Conservation (phyloP, 1,140 invertebrate genomes). For the Heliothis virescens region DNA sequence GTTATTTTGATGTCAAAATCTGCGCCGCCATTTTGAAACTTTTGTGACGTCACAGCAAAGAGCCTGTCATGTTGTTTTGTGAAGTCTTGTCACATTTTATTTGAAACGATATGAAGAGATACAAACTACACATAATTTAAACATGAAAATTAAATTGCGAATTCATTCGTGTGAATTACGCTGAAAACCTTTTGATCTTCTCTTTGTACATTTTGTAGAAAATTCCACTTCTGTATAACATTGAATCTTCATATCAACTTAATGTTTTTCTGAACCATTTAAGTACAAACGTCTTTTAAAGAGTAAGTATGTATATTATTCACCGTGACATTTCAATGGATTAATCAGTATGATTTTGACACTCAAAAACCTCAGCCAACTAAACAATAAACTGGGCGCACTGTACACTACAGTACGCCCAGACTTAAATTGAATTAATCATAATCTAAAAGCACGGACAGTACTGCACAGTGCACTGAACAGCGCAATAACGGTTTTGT, state of each 20-base stretch:
- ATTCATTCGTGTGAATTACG: too few relatives aligned
- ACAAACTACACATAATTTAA: too few relatives aligned
- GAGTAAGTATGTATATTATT: too few relatives aligned
- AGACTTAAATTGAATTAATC: slow-evolving; percentile 10
- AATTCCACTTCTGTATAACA: too few relatives aligned
- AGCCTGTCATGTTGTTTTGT: slow-evolving; percentile 11
- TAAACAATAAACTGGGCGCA: not conserved
- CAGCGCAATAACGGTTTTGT: slow-evolving; percentile 13
- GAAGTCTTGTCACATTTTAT: not conserved
- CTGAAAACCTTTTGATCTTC: too few relatives aligned
- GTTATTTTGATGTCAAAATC: slow-evolving; percentile 26
- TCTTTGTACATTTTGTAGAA: too few relatives aligned
- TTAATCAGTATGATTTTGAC: too few relatives aligned
- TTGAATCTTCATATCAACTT: too few relatives aligned
- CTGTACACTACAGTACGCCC: not conserved
- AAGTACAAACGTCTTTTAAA: too few relatives aligned
- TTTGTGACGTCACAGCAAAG: slow-evolving; percentile 24
- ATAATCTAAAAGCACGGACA: not conserved
- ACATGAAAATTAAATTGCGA: too few relatives aligned
- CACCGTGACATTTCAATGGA: too few relatives aligned
- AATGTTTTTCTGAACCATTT: too few relatives aligned
- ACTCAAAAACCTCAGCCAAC: not conserved
- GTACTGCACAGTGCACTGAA: slow-evolving; percentile 7
- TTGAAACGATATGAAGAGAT: not conserved
- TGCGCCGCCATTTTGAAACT: slow-evolving; percentile 28